These are phyloP conservation scores for Carettochelys insculpta DNA, from an alignment of 2,113 vertebrate genomes.

Conservation along the genomic window DNA sequence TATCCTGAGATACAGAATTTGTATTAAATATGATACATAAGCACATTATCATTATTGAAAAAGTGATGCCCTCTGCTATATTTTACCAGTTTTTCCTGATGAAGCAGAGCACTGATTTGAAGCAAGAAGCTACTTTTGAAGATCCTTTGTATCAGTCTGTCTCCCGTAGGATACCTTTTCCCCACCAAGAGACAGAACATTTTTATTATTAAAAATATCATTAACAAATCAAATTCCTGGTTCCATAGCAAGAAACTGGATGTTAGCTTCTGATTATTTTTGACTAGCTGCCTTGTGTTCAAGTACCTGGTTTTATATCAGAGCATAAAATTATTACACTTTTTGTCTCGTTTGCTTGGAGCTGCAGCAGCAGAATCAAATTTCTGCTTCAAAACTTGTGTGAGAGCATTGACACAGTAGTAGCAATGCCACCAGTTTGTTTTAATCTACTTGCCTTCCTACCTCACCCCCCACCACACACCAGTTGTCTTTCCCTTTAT, in stretches of 20 bases:
- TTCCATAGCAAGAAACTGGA: neutral
- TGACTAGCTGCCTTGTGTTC: neutral
- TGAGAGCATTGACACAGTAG: neutral
- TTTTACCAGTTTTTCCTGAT: neutral
- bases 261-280: neutral
- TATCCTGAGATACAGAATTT: neutral
- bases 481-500: slow-evolving; percentile 27
- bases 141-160: neutral
- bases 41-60: neutral
- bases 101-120: neutral
- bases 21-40: neutral
- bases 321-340: slow-evolving; percentile 38
- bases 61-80: neutral
- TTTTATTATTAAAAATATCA: neutral
- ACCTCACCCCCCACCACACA: neutral
- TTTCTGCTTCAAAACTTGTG: slow-evolving; percentile 43
- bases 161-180: neutral
- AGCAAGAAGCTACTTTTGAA: neutral
- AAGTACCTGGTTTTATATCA: slow-evolving; percentile 19
- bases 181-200: neutral
- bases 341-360: slow-evolving; percentile 44
- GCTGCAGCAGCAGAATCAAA: slow-evolving; percentile 50
- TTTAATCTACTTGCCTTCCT: slow-evolving; percentile 37
- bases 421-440: neutral
- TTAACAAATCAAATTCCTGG: neutral